Conservation (phyloP, 2,888 invertebrate genomes). For the Leucophora obtusa region DNA sequence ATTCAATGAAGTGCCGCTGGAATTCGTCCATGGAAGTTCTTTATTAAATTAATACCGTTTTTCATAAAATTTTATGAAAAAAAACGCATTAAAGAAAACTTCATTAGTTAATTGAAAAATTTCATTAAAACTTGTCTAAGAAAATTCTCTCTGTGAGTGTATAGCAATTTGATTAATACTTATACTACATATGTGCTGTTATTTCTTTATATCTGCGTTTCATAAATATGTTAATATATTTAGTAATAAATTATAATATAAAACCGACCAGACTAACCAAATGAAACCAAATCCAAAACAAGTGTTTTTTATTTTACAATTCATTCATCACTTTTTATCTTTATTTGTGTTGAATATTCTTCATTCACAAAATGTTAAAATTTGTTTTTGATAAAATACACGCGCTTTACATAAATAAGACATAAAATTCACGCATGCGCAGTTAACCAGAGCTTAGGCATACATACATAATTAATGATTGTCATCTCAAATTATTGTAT, state of each 20-base stretch:
- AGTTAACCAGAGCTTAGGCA: background rate
- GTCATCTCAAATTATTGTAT: background rate
- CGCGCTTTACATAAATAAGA: conserved; percentile 19
- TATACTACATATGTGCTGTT: too few relatives aligned
- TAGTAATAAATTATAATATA: conserved; percentile 25
- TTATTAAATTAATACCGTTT: too few relatives aligned
- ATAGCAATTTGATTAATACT: too few relatives aligned
- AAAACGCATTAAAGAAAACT: too few relatives aligned
- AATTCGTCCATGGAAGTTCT: too few relatives aligned
- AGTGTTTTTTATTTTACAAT: conserved; percentile 2
- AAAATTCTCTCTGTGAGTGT: too few relatives aligned
- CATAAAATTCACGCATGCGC: conserved; percentile 10
- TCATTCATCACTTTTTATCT: conserved; percentile 36
- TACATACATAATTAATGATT: background rate
- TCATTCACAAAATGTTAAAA: background rate
- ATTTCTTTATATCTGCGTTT: too few relatives aligned
- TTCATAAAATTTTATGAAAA: too few relatives aligned
- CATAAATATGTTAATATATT: conserved; percentile 1
- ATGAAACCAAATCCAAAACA: background rate
- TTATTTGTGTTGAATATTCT: background rate
- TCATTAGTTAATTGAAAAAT: too few relatives aligned
- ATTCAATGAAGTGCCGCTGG: too few relatives aligned
- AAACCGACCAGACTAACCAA: background rate
- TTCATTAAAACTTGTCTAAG: too few relatives aligned
- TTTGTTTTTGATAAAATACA: background rate